Evolutionary conservation across 2,797 vertebrate genomes (phyloP), one percentile per base, ranked within the genome.

Genomic region (Amazonetta brasiliensis): DNA sequence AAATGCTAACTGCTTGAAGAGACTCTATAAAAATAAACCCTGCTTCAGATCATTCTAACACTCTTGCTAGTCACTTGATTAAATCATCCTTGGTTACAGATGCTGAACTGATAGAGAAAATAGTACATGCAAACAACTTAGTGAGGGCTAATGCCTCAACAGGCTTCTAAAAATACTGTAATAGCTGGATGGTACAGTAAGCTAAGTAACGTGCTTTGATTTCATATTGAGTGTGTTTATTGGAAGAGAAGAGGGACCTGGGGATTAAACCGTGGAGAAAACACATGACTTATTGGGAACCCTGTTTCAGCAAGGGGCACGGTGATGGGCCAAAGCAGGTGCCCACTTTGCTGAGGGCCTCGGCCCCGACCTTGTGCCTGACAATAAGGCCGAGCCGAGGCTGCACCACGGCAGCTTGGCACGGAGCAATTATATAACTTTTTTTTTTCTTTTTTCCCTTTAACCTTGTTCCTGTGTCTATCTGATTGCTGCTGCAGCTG

Each of bases 81-180:
- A 90, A 92, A 83, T 95, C 83, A 86, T 64, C 74, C 87, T 80
- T 79, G 80, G 63, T 90, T 8, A 0, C 72, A 55, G 88, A 93
- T 9, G 26, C 90, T 77, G 63, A 28, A 28, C 84, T 87, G 81
- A 35, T 59, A 66, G 75, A 75, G 91, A 87, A 92, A 92, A 86
- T 60, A 90, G 64, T 63, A 63, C 43, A n/a, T 63, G 72, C 63
- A 85, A 84, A 91, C 74, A 89, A 95, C 69, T 81, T 84, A 79
- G 73, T 0, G 1, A 92, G 74, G 62, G 59, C 88, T 94, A 95
- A 89, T 87, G 90, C 87, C 46, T 90, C 64, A 67, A 78, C 72
- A 62, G 48, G 73, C 79, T 92, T 94, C 92, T 97, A 95, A 97
- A 96, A 95, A 94, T 96, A 97, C 43, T 44, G 23, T 72, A 90